Conservation (phyloP, 2,888 invertebrate genomes). For the Leptopterna dolabrata region DNA sequence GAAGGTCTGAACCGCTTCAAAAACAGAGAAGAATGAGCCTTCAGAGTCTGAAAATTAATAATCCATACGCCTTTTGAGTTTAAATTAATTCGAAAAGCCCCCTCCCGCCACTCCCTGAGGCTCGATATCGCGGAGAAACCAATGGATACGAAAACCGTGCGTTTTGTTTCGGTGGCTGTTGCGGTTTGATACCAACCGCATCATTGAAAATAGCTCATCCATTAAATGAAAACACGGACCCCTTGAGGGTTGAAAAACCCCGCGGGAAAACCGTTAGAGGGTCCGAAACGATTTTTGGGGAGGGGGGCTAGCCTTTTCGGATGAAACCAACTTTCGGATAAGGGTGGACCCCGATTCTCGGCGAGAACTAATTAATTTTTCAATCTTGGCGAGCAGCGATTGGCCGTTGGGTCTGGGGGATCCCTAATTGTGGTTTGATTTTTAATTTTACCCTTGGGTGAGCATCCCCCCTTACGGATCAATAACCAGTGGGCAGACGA, state of each 20-base stretch:
- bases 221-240: constrained; percentile 58
- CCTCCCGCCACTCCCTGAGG: not conserved
- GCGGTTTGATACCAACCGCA: constrained; percentile 51
- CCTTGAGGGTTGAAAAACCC: constrained; percentile 31
- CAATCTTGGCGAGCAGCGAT: constrained; percentile 37
- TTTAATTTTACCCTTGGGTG: constrained; percentile 49
- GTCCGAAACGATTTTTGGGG: not conserved
- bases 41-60: not conserved
- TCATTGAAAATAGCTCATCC: constrained; percentile 59
- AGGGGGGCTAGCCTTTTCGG: not conserved
- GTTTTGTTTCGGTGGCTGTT: constrained; percentile 51
- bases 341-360: not conserved
- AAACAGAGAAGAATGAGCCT: not conserved
- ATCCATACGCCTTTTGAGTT: not conserved
- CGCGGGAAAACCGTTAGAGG: constrained; percentile 23
- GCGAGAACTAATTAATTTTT: constrained; percentile 51
- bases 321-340: not conserved
- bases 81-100: not conserved
- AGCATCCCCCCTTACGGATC: not conserved
- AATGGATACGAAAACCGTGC: not conserved
- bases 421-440: constrained; percentile 54
- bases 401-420: not conserved
- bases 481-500: not conserved
- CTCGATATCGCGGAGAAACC: not conserved
- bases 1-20: not conserved